Percentiles rank a stretch among this genome's conserved stretches.
These are phyloP conservation scores for Agrypnus murinus DNA, from an alignment of 2,888 invertebrate species.

Conservation along the genomic window DNA sequence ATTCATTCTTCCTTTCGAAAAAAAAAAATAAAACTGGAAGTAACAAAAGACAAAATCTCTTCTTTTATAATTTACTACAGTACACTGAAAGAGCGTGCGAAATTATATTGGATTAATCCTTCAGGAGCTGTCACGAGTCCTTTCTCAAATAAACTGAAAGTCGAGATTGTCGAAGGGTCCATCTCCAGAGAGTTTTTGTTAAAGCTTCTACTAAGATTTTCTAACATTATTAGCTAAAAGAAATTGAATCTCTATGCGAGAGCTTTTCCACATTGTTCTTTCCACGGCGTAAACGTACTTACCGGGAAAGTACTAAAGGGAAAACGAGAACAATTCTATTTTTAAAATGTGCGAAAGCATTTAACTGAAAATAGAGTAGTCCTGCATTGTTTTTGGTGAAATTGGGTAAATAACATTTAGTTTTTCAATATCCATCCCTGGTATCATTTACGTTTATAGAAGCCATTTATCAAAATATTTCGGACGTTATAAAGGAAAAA, in stretches of 20 bases:
- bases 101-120: conserved; percentile 37
- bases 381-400: too few relatives aligned
- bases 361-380: too few relatives aligned
- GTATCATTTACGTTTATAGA: neutral
- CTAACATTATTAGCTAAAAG: conserved; percentile 28
- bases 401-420: too few relatives aligned
- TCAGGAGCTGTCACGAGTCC: conserved; percentile 33
- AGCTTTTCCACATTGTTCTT: conserved; percentile 15
- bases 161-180: conserved; percentile 34
- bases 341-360: too few relatives aligned
- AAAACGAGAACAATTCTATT: neutral
- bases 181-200: conserved; percentile 27
- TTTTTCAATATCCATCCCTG: too few relatives aligned
- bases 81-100: conserved; percentile 30
- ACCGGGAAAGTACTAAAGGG: neutral
- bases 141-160: conserved; percentile 33
- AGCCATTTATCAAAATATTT: conserved; percentile 10
- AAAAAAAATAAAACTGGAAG: conserved; percentile 14
- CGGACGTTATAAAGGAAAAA: neutral
- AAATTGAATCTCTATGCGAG: conserved; percentile 25
- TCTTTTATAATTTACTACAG: conserved; percentile 29
- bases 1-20: neutral
- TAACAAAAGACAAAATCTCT: conserved; percentile 20
- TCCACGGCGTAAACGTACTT: neutral
- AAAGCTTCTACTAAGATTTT: conserved; percentile 27